Conservation (phyloP, 1,140 invertebrate genomes). For the Diabrotica undecimpunctata region DNA sequence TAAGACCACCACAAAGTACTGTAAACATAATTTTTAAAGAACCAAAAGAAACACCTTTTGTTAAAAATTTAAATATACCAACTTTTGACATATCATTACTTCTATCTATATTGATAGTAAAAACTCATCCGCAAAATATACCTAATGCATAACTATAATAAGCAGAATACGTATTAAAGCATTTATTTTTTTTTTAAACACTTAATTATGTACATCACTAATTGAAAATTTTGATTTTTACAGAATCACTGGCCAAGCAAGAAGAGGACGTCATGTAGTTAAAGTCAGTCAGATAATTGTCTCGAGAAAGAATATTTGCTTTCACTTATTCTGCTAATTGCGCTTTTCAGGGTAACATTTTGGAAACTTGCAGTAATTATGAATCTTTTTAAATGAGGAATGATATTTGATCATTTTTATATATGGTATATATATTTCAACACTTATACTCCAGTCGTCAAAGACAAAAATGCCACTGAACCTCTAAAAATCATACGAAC, state of each 20-base stretch:
- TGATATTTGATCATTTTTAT: slow-evolving; percentile 1
- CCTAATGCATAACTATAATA: neutral
- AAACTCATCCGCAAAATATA: neutral
- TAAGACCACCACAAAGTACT: too few relatives aligned
- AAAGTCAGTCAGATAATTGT: neutral
- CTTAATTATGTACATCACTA: neutral
- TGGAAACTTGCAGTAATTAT: neutral
- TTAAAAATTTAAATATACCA: neutral
- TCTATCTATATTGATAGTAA: neutral
- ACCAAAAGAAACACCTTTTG: neutral
- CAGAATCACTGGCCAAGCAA: slow-evolving; percentile 4
- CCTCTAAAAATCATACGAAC: too few relatives aligned
- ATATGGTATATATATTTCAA: too few relatives aligned
- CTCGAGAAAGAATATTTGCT: neutral
- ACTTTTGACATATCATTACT: neutral
- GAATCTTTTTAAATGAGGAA: neutral
- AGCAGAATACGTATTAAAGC: neutral
- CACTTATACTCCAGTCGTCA: too few relatives aligned
- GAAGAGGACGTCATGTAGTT: slow-evolving; percentile 9
- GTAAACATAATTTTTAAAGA: neutral
- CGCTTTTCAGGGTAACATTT: too few relatives aligned
- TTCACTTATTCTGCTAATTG: slow-evolving; percentile 5
- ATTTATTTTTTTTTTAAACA: neutral
- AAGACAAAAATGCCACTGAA: too few relatives aligned
- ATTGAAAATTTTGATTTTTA: neutral